These are phyloP conservation scores for Anthonomus grandis DNA, from an alignment of 1,140 invertebrate genomes.

Conservation along the genomic window DNA sequence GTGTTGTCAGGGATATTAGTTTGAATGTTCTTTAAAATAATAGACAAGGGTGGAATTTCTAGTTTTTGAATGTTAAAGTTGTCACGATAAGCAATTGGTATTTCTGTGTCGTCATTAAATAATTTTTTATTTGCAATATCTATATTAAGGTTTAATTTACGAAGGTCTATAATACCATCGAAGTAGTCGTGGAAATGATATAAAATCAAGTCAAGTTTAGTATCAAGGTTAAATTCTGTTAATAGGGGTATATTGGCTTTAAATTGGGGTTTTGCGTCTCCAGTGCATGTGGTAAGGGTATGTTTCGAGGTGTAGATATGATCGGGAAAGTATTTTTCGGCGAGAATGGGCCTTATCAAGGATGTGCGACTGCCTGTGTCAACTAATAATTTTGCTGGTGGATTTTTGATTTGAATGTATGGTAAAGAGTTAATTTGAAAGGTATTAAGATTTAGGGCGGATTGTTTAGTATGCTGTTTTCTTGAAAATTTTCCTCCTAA, in stretches of 20 bases:
- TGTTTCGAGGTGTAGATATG: slow-evolving; percentile 13
- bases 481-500: slow-evolving; percentile 8
- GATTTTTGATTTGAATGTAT: slow-evolving; percentile 28
- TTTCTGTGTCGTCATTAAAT: slow-evolving; percentile 16
- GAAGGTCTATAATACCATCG: slow-evolving; percentile 33
- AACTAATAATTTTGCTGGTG: slow-evolving; percentile 29
- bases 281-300: slow-evolving; percentile 21
- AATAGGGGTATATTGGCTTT: slow-evolving; percentile 28
- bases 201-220: slow-evolving; percentile 17
- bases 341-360: slow-evolving; percentile 24
- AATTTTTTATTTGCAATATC: slow-evolving; percentile 22
- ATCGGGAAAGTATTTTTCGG: slow-evolving; percentile 28
- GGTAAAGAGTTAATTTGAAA: slow-evolving; percentile 23
- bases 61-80: too few species aligned
- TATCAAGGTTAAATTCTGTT: slow-evolving; percentile 20
- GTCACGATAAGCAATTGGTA: too few species aligned
- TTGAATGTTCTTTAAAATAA: slow-evolving; percentile 14
- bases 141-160: slow-evolving; percentile 22
- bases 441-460: slow-evolving; percentile 13
- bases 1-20: not conserved
- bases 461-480: slow-evolving; percentile 1
- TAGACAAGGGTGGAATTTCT: too few species aligned
- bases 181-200: slow-evolving; percentile 34
- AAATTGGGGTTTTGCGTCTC: slow-evolving; percentile 13
- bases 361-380: slow-evolving; percentile 30